Evolutionary conservation across 2,113 vertebrate genomes (phyloP).

Genomic region (Verasper variegatus): DNA sequence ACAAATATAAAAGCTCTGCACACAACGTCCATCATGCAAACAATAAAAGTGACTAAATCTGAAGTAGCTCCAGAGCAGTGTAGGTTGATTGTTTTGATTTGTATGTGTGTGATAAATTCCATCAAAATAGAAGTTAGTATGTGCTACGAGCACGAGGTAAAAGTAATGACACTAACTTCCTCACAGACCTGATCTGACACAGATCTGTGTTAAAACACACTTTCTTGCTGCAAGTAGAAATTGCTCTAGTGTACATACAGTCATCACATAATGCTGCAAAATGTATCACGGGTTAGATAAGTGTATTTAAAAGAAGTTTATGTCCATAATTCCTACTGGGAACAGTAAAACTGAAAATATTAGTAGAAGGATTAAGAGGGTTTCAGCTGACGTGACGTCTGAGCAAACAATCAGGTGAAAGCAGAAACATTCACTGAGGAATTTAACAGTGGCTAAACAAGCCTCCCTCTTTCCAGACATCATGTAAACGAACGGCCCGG

Average conservation of each 20-base stretch:
- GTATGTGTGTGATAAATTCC: not conserved
- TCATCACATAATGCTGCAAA: not conserved
- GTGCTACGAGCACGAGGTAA: not conserved
- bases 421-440: constrained; percentile 8
- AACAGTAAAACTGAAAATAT: constrained; percentile 1
- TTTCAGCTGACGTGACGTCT: constrained; percentile 5
- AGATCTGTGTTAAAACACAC: too few relatives aligned
- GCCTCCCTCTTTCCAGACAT: constrained; percentile 21
- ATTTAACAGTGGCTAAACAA: constrained; percentile 22
- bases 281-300: not conserved
- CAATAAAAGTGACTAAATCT: too few relatives aligned
- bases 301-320: not conserved
- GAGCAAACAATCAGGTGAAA: constrained; percentile 19
- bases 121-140: not conserved
- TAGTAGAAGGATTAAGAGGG: not conserved
- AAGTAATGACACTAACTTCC: not conserved
- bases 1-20: too few relatives aligned
- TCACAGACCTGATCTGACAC: not conserved
- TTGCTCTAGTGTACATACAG: not conserved
- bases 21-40: too few relatives aligned
- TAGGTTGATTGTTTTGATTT: not conserved
- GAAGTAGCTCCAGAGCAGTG: not conserved
- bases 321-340: constrained; percentile 1
- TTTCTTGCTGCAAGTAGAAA: not conserved
- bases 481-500: not conserved